phyloP scores from a whole-genome alignment of 2,888 invertebrate genomes.

The Eucriotettix oculatus region DNA sequence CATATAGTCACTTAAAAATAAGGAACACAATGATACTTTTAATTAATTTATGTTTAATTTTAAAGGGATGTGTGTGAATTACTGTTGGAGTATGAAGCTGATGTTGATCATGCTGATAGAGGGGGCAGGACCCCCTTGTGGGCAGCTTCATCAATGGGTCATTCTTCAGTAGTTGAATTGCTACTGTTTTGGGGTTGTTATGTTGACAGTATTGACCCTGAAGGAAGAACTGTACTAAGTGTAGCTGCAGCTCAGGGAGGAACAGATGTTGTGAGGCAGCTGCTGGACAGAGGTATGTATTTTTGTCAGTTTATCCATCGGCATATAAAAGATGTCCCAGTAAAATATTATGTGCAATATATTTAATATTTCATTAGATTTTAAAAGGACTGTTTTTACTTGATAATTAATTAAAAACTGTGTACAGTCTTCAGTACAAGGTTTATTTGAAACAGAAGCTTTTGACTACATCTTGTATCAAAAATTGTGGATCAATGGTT shows the following conservation, averaged over 20 bases:
- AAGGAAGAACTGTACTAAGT: constrained; percentile 78
- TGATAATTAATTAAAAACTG: too few relatives aligned
- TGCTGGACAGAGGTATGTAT: constrained; percentile 61
- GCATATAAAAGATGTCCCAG: too few relatives aligned
- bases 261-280: constrained; percentile 73
- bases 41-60: not conserved
- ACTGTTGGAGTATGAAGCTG: constrained; percentile 79
- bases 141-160: constrained; percentile 87
- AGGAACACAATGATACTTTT: not conserved
- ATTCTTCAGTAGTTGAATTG: constrained; percentile 67
- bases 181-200: constrained; percentile 91
- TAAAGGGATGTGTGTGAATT: constrained; percentile 47
- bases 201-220: constrained; percentile 85
- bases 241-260: constrained; percentile 76
- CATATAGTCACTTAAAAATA: not conserved
- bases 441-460: too few relatives aligned
- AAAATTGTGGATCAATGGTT: too few relatives aligned
- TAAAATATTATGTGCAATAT: too few relatives aligned
- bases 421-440: too few relatives aligned
- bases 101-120: constrained; percentile 71
- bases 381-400: too few relatives aligned
- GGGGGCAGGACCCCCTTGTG: constrained; percentile 74
- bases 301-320: too few relatives aligned
- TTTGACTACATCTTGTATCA: too few relatives aligned
- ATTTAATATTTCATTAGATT: too few relatives aligned